Base-by-base conservation (phyloP, 2,888 invertebrate species). In the Rhyacophila evoluta region DNA sequence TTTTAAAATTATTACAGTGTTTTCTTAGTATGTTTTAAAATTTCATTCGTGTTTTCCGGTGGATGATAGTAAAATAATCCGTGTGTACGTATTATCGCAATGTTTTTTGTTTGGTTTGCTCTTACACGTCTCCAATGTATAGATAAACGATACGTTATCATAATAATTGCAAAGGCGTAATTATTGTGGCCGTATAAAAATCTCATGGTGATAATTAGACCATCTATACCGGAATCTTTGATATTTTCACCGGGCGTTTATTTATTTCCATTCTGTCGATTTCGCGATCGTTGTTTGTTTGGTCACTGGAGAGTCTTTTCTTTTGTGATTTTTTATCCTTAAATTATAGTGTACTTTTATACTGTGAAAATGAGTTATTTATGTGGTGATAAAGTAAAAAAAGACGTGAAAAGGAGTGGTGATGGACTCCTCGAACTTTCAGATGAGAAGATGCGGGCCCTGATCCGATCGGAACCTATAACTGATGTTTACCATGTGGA, bases 401-500 rank as follows among this genome's bases (percentile, higher is more conserved):
- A 74, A 39, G 91, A 91, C 86, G 88, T 90, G 86, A 90, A 88
- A 84, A 91, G 90, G 84, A 91, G 90, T 82, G 92, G 92, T 85
- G 93, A 94, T 88, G 95, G 95, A 84, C 92, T 95, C 84, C 88
- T 95, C 87, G 92, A 93, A 88, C 89, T 94, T 85, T 91, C 92
- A 78, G 92, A 93, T 86, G 93, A 93, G 84, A 89, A 91, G 85
- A 89, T 94, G 84, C 90, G 92, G 84, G 91, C 91, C 86, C 89
- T 95, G 86, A 91, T 94, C 87, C 92, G 93, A 84, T 91, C 92
- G 86, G 93, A 93, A 86, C 92, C 94, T 84, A 94, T 95, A 87
- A 92, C 93, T 84, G 92, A 93, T 84, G 92, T 94, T 83, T 95
- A 95, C 88, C 92, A 94, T 87, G 94, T 95, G 85, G 95, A 95